These are phyloP conservation scores for Merodon equestris DNA, from an alignment of 2,888 invertebrate genomes.

Conservation along the genomic window DNA sequence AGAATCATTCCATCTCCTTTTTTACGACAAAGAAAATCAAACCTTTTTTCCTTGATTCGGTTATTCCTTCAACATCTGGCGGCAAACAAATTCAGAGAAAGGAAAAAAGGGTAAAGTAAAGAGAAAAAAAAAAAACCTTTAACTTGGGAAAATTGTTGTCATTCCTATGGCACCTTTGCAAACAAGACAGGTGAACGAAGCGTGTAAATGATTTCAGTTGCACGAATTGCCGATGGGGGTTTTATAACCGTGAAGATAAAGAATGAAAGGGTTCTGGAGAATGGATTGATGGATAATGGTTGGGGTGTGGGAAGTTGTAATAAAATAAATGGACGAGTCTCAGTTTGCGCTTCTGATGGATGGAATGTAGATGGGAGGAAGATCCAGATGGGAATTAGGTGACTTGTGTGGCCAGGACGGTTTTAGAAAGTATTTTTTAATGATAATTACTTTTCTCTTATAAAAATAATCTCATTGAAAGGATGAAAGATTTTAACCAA, in stretches of 20 bases:
- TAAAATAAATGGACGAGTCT: conserved; percentile 22
- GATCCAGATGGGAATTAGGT: too few species aligned
- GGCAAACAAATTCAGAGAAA: conserved; percentile 4
- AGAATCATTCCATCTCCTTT: conserved; percentile 33
- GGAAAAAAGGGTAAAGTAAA: conserved; percentile 20
- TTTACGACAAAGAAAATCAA: conserved; percentile 36
- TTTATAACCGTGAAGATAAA: neutral
- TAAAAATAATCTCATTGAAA: too few species aligned
- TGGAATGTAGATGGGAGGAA: too few species aligned
- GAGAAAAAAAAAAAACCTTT: neutral
- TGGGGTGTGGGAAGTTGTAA: neutral
- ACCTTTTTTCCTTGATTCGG: neutral
- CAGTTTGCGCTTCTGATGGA: neutral
- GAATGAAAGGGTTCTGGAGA: neutral
- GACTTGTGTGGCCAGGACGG: too few species aligned
- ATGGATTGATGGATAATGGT: conserved; percentile 18
- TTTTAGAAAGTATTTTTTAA: too few species aligned
- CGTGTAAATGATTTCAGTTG: conserved; percentile 44
- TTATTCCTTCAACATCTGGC: neutral
- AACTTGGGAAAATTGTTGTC: conserved; percentile 44
- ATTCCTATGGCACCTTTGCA: conserved; percentile 42
- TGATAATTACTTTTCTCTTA: too few species aligned
- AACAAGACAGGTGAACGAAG: conserved; percentile 51
- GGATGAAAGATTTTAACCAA: too few species aligned
- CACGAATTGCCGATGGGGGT: conserved; percentile 20